Evolutionary conservation across 2,888 invertebrate genomes (phyloP).

Genomic region (Pseudococcus jackbeardsleyi): DNA sequence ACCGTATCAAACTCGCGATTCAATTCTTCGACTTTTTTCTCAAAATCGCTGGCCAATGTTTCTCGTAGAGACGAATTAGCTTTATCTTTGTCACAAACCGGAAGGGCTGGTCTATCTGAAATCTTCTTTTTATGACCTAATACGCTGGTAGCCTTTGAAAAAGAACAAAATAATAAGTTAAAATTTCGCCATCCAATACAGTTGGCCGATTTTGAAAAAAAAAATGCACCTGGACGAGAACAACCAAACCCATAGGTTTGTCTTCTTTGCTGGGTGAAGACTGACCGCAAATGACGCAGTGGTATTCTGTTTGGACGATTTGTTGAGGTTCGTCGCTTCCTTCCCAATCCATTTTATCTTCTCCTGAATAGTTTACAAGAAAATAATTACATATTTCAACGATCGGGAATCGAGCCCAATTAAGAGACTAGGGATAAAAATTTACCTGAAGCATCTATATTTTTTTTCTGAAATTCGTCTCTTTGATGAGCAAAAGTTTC

Average conservation of each 20-base stretch:
- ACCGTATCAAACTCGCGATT: slow-evolving; percentile 83
- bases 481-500: slow-evolving; percentile 92
- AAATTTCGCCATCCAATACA: neutral
- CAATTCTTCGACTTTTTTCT: slow-evolving; percentile 82
- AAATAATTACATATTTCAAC: neutral
- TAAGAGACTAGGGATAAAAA: neutral
- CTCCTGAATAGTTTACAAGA: slow-evolving; percentile 68
- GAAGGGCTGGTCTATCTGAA: slow-evolving; percentile 75
- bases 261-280: slow-evolving; percentile 87
- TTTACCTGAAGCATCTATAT: slow-evolving; percentile 41
- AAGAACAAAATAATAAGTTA: slow-evolving; percentile 26
- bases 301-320: slow-evolving; percentile 78
- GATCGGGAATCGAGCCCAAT: neutral
- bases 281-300: slow-evolving; percentile 96
- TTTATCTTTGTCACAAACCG: slow-evolving; percentile 77
- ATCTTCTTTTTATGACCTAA: slow-evolving; percentile 80
- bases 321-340: slow-evolving; percentile 65
- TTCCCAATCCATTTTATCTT: slow-evolving; percentile 75
- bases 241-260: slow-evolving; percentile 89
- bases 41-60: slow-evolving; percentile 82
- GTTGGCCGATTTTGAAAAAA: neutral
- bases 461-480: slow-evolving; percentile 88
- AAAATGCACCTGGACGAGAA: slow-evolving; percentile 79
- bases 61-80: slow-evolving; percentile 74
- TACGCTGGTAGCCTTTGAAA: slow-evolving; percentile 82